phyloP scores from a whole-genome alignment of 2,113 vertebrate species.

The Helogale parvula region DNA sequence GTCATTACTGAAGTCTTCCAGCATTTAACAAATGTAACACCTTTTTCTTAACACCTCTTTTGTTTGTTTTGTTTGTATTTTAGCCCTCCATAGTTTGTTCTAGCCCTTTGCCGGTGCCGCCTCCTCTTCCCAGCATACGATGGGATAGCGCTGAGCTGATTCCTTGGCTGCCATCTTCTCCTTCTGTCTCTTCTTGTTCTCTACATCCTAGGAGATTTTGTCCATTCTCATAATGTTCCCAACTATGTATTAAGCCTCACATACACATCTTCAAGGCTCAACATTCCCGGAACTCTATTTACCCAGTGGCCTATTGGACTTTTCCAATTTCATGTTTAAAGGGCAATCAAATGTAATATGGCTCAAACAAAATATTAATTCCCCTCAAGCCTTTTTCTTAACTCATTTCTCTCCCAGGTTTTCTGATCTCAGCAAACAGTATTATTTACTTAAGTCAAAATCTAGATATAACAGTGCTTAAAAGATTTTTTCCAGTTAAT shows the following conservation, averaged over 20 bases:
- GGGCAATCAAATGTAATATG: not conserved
- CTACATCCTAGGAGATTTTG: not conserved
- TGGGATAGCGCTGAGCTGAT: not conserved
- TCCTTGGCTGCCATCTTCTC: not conserved
- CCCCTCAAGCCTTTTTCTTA: not conserved
- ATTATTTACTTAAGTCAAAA: not conserved
- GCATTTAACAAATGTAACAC: not conserved
- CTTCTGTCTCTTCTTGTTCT: not conserved
- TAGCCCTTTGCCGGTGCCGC: not conserved
- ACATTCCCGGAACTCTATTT: not conserved
- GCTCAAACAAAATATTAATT: not conserved
- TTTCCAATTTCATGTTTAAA: not conserved
- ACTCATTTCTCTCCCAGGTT: not conserved
- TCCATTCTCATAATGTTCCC: not conserved
- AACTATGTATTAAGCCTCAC: not conserved
- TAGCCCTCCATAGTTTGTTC: not conserved
- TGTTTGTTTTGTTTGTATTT: not conserved
- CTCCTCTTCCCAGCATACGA: not conserved
- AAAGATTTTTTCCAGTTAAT: not conserved
- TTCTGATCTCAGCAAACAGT: not conserved
- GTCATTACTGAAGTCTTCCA: not conserved
- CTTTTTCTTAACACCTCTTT: not conserved
- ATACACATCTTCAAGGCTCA: not conserved
- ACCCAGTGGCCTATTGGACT: not conserved
- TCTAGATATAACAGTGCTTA: not conserved